Evolutionary conservation across 1,140 invertebrate species (phyloP).

Genomic region (Polyergus mexicanus): DNA sequence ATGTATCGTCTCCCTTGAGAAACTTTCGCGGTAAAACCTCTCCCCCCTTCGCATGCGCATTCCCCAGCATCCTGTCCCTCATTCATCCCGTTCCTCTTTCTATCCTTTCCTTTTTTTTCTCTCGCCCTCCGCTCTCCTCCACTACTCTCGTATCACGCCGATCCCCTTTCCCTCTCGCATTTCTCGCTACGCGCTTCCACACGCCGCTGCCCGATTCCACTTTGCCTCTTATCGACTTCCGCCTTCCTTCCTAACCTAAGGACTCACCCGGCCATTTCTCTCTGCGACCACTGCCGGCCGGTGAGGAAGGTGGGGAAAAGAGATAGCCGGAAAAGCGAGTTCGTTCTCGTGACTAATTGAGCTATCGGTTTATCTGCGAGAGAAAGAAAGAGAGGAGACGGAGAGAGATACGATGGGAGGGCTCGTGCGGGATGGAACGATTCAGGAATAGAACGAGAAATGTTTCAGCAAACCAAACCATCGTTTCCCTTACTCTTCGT

Average conservation of each 20-base stretch:
- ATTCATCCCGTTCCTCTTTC: slow-evolving; percentile 24
- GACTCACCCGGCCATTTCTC: slow-evolving; percentile 64
- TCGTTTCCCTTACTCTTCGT: slow-evolving; percentile 5
- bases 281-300: slow-evolving; percentile 45
- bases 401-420: slow-evolving; percentile 39
- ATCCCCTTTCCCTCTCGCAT: neutral
- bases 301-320: slow-evolving; percentile 36
- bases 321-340: slow-evolving; percentile 62
- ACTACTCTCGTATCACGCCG: neutral
- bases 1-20: slow-evolving; percentile 39
- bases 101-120: too few relatives aligned
- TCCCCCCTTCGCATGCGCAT: slow-evolving; percentile 47
- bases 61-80: slow-evolving; percentile 29
- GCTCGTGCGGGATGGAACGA: slow-evolving; percentile 12
- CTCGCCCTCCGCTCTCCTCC: neutral
- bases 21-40: slow-evolving; percentile 55
- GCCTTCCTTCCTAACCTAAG: slow-evolving; percentile 53
- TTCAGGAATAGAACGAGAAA: slow-evolving; percentile 24
- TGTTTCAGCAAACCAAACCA: slow-evolving; percentile 25
- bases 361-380: slow-evolving; percentile 40
- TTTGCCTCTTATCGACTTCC: slow-evolving; percentile 68
- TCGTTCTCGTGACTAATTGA: slow-evolving; percentile 65
- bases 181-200: slow-evolving; percentile 43
- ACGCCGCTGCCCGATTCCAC: slow-evolving; percentile 54
- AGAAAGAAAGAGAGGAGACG: slow-evolving; percentile 44